phyloP scores from a whole-genome alignment of 2,113 vertebrate genomes.

The Varanus salvator region DNA sequence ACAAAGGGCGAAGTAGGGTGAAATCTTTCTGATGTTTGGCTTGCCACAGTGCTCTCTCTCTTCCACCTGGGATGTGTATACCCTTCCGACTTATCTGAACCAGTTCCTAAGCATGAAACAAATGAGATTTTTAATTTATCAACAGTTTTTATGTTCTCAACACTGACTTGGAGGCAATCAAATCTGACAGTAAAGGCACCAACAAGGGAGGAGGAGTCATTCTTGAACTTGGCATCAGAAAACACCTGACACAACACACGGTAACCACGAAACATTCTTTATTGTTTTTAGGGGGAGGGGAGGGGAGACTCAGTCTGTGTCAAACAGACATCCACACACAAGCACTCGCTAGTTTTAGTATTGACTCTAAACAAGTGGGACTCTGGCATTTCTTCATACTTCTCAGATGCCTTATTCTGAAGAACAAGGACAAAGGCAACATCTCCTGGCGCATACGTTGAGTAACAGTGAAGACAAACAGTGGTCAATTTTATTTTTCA shows the following conservation, averaged over 20 bases:
- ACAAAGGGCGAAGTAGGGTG: not conserved
- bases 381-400: slow-evolving; percentile 30
- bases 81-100: slow-evolving; percentile 45
- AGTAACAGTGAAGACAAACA: slow-evolving; percentile 38
- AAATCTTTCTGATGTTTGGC: slow-evolving; percentile 7
- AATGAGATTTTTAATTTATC: slow-evolving; percentile 59
- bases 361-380: not conserved
- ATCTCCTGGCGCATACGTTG: not conserved
- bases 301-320: not conserved
- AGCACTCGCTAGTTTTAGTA: not conserved
- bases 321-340: slow-evolving; percentile 50
- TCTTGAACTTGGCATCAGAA: slow-evolving; percentile 41
- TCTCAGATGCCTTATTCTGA: slow-evolving; percentile 3
- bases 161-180: slow-evolving; percentile 28
- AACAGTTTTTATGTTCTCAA: slow-evolving; percentile 43
- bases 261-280: slow-evolving; percentile 63
- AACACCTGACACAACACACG: slow-evolving; percentile 59
- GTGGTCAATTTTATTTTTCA: not conserved
- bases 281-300: slow-evolving; percentile 57
- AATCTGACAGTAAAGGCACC: slow-evolving; percentile 15
- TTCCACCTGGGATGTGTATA: slow-evolving; percentile 26
- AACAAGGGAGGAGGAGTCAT: slow-evolving; percentile 12
- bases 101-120: not conserved
- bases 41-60: slow-evolving; percentile 15
- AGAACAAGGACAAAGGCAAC: slow-evolving; percentile 39